Evolutionary conservation across 1,140 invertebrate species (phyloP).

Genomic region (Dendrolimus punctatus): DNA sequence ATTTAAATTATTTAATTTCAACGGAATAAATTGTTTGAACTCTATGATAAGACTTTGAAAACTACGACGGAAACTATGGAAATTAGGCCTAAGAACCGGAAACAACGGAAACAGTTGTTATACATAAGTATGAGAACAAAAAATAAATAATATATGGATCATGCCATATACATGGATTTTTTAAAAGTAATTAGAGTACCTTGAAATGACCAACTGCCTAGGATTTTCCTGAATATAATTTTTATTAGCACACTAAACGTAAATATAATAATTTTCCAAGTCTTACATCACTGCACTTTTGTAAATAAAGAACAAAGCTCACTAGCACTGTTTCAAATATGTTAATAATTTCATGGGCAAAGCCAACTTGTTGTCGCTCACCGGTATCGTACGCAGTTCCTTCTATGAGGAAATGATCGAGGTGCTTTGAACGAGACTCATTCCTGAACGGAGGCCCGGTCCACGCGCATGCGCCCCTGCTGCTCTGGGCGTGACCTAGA

Average conservation of each 20-base stretch:
- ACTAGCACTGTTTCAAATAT: background rate
- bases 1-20: too few relatives aligned
- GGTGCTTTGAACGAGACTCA: conserved; percentile 34
- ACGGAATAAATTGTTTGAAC: too few relatives aligned
- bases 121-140: too few relatives aligned
- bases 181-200: too few relatives aligned
- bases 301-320: background rate
- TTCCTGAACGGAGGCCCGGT: conserved; percentile 28
- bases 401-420: conserved; percentile 33
- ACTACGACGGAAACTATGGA: too few relatives aligned
- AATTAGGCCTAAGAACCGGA: too few relatives aligned
- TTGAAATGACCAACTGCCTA: background rate
- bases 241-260: background rate
- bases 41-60: too few relatives aligned
- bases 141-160: too few relatives aligned
- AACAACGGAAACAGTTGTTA: too few relatives aligned
- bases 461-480: conserved; percentile 45
- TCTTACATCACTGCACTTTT: too few relatives aligned
- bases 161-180: too few relatives aligned
- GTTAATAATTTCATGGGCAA: background rate
- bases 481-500: conserved; percentile 69
- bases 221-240: background rate
- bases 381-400: conserved; percentile 11
- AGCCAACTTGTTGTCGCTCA: background rate
- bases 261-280: too few relatives aligned